A percentile compares a stretch with the other conserved stretches of the same genome.
These are phyloP conservation scores for Lasioglossum zephyrum DNA, from an alignment of 2,888 invertebrate genomes.

Conservation along the genomic window DNA sequence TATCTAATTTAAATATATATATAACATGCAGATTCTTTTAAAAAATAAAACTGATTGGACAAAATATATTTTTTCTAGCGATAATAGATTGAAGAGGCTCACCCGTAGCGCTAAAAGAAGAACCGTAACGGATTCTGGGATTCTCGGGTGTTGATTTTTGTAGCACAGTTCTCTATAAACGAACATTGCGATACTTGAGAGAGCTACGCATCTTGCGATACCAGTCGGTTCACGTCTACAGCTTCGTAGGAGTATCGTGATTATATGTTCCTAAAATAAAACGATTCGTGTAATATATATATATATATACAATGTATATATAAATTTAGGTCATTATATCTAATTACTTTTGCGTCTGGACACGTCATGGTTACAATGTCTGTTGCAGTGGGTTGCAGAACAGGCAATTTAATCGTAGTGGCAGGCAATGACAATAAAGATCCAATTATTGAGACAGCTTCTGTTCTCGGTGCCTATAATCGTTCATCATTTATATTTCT, in stretches of 20 bases:
- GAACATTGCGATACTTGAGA: slow-evolving; percentile 93
- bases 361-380: slow-evolving; percentile 87
- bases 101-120: slow-evolving; percentile 89
- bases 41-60: background rate
- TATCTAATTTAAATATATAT: background rate
- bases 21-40: slow-evolving; percentile 33
- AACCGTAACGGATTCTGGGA: slow-evolving; percentile 89
- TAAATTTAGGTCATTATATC: background rate
- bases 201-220: slow-evolving; percentile 94
- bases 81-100: slow-evolving; percentile 72
- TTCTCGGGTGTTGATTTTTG: slow-evolving; percentile 87
- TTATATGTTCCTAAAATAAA: slow-evolving; percentile 90
- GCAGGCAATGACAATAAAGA: slow-evolving; percentile 93
- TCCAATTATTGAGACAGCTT: slow-evolving; percentile 95
- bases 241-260: slow-evolving; percentile 93
- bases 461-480: slow-evolving; percentile 92
- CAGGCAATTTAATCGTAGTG: slow-evolving; percentile 88
- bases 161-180: slow-evolving; percentile 88
- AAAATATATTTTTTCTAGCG: background rate
- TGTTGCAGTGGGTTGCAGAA: slow-evolving; percentile 88
- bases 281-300: background rate
- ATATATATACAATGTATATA: background rate
- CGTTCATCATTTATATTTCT: background rate
- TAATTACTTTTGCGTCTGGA: slow-evolving; percentile 90
- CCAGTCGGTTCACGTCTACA: slow-evolving; percentile 95